A percentile compares a stretch with the other conserved stretches of the same genome.
phyloP scores from a whole-genome alignment of 2,888 invertebrate species.

The Troglohyphantes excavatus region DNA sequence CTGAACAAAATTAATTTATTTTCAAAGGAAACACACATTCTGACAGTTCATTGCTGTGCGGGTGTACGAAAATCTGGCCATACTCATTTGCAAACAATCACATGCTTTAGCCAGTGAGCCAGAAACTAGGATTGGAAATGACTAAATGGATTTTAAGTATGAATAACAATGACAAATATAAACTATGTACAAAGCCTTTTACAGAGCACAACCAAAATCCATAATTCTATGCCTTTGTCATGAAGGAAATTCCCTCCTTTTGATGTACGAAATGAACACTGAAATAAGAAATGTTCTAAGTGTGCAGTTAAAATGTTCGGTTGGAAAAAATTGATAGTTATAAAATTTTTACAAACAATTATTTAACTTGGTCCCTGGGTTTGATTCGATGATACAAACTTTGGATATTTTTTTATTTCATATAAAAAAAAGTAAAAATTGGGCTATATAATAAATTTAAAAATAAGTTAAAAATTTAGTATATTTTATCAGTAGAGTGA shows the following conservation, averaged over 20 bases:
- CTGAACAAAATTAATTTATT: too few relatives aligned
- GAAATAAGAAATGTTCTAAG: slow-evolving; percentile 50
- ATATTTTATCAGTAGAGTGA: too few relatives aligned
- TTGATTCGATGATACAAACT: not conserved
- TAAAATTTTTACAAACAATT: not conserved
- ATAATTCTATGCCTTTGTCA: slow-evolving; percentile 64
- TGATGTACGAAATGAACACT: not conserved
- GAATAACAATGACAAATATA: slow-evolving; percentile 64
- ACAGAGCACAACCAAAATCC: slow-evolving; percentile 67
- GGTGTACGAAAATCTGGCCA: not conserved
- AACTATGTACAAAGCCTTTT: slow-evolving; percentile 58
- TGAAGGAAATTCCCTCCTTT: slow-evolving; percentile 43
- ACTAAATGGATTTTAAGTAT: slow-evolving; percentile 57
- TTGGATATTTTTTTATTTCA: not conserved
- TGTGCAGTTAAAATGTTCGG: not conserved
- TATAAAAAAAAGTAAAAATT: not conserved
- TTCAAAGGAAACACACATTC: not conserved
- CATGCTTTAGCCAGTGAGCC: slow-evolving; percentile 64
- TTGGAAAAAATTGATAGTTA: too few relatives aligned
- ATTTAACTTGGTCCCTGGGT: not conserved
- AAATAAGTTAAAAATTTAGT: too few relatives aligned
- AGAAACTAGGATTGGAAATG: slow-evolving; percentile 48
- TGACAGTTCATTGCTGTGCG: slow-evolving; percentile 16
- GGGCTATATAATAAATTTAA: too few relatives aligned
- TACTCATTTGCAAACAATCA: slow-evolving; percentile 16